Evolutionary conservation across 2,113 vertebrate species (phyloP), one percentile per base, ranked within the genome.

Genomic region (Corythoichthys haematopterus): DNA sequence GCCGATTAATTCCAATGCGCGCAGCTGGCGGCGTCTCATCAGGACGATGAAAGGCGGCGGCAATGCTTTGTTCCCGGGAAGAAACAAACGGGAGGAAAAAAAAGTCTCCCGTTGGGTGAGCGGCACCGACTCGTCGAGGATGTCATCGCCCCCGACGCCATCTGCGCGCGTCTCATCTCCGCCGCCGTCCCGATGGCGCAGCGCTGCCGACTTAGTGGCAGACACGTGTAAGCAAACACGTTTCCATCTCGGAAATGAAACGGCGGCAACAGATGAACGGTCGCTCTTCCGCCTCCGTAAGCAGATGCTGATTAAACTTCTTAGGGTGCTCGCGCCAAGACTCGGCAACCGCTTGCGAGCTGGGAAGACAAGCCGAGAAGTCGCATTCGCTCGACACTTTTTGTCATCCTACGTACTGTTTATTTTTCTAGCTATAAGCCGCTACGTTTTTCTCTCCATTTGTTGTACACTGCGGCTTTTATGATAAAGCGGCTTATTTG

Each of bases 101-200:
- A 38, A 28, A 46, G n/a, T 62, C 20, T 62, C 60, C 58, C 10
- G 16, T 28, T 7, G 58, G 40, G 37, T 14, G 56, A 37, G 37
- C 38, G 8, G 40, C 40, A 43, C 40, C 40, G 40, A 43, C 40
- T 43, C 40, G 9, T 43, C 40, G 40, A 43, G 40, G 4, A 6
- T 36, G 28, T 12, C 60, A 10, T 1, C 40, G 60, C 20, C 37
- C 10, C 60, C 37, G 36, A 46, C 60, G 43, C 60, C 60, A 62
- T 62, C 60, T 62, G 60, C 10, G 60, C 11, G n/a, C 43, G 60
- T 62, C 60, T 62, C 60, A 46, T 62, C 60, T 46, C 2, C 60
- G 11, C n/a, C 10, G 9, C 28, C 37, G 58, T 16, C 57, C 57
- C 13, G 35, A 57, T 37, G 50, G 16, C 50, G 50, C 16, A 36